These are phyloP conservation scores for Microplitis mediator DNA, from an alignment of 1,140 invertebrate genomes.

Conservation along the genomic window DNA sequence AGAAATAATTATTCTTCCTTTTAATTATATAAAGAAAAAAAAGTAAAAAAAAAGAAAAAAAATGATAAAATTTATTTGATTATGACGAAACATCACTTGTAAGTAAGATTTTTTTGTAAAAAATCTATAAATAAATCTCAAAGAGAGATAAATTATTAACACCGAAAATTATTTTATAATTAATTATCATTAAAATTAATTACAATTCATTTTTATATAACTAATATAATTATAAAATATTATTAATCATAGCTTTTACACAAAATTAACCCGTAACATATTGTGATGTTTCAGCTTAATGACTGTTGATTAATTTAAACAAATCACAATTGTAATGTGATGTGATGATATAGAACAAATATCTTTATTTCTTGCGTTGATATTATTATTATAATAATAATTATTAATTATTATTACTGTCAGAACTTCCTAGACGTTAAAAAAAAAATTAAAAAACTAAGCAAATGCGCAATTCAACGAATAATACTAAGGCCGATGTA, in stretches of 20 bases:
- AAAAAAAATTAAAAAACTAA: not conserved
- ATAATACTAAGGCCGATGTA: constrained; percentile 33
- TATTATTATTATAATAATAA: not conserved
- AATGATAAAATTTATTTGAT: not conserved
- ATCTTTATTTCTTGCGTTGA: constrained; percentile 16
- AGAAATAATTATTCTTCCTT: constrained; percentile 14
- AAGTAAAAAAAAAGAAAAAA: not conserved
- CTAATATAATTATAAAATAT: not conserved
- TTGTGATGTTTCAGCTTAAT: constrained; percentile 13
- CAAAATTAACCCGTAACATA: not conserved
- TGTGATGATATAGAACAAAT: constrained; percentile 42
- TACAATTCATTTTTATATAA: not conserved
- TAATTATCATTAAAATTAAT: not conserved
- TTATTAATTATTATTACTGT: not conserved
- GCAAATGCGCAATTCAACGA: not conserved
- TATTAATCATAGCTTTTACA: not conserved
- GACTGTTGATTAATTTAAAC: constrained; percentile 9
- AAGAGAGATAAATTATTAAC: not conserved
- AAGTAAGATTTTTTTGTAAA: not conserved
- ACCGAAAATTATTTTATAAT: not conserved
- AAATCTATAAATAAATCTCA: not conserved
- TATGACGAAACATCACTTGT: not conserved
- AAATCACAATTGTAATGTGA: constrained; percentile 26
- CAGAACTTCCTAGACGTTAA: constrained; percentile 7
- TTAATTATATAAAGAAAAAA: not conserved